phyloP scores from a whole-genome alignment of 2,113 vertebrate genomes.

The Tetrax tetrax region DNA sequence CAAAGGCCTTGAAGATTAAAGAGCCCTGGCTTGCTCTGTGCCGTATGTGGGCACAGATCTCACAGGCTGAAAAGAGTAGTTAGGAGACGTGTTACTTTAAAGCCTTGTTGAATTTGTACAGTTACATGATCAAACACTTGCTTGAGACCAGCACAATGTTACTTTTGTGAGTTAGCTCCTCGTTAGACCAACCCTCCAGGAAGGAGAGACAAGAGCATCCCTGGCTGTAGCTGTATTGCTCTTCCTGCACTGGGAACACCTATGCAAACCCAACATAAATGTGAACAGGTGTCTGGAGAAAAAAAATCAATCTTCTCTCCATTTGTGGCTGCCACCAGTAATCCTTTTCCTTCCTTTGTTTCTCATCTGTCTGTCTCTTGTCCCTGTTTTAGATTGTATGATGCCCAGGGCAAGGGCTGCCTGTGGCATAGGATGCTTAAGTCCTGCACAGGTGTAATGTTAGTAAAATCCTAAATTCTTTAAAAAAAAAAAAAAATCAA shows the following conservation, averaged over 20 bases:
- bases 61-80: accelerated
- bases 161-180: background rate
- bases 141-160: background rate
- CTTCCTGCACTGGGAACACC: background rate
- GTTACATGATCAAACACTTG: background rate
- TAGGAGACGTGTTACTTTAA: background rate
- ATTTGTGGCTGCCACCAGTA: background rate
- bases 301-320: background rate
- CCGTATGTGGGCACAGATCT: background rate
- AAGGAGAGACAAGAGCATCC: background rate
- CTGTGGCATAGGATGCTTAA: background rate
- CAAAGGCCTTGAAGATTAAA: background rate
- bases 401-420: background rate
- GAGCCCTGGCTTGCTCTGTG: background rate
- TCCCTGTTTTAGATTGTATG: background rate
- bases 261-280: background rate
- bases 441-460: background rate
- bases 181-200: accelerated
- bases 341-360: background rate
- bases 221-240: background rate
- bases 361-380: background rate
- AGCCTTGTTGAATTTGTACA: background rate
- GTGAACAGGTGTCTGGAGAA: background rate
- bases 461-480: background rate
- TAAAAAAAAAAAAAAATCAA: background rate